These are phyloP conservation scores for Ectemnius continuus DNA, from an alignment of 2,888 invertebrate genomes.

Conservation along the genomic window DNA sequence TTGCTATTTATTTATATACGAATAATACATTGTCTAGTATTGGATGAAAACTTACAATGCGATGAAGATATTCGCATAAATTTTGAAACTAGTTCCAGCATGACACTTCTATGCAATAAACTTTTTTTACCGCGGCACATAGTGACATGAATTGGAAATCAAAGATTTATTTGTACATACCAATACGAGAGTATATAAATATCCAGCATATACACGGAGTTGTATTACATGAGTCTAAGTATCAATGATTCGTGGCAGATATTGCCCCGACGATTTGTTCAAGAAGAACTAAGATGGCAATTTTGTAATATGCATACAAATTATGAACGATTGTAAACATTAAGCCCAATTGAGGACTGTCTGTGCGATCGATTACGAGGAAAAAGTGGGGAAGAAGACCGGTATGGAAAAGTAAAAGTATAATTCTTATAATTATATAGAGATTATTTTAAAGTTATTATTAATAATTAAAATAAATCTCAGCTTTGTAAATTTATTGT, in stretches of 20 bases:
- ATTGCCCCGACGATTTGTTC: slow-evolving; percentile 43
- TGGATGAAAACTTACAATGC: slow-evolving; percentile 46
- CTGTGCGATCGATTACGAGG: slow-evolving; percentile 39
- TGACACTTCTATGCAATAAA: slow-evolving; percentile 45
- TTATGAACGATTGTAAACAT: slow-evolving; percentile 37
- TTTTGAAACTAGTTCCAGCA: slow-evolving; percentile 44
- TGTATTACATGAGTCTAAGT: slow-evolving; percentile 44
- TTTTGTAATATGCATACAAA: slow-evolving; percentile 41
- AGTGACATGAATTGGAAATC: slow-evolving; percentile 44
- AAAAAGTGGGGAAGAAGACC: slow-evolving; percentile 39
- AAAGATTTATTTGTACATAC: slow-evolving; percentile 67
- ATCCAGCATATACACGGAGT: slow-evolving; percentile 46
- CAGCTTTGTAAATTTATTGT: slow-evolving; percentile 71
- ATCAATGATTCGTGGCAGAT: slow-evolving; percentile 36
- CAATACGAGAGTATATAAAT: slow-evolving; percentile 55
- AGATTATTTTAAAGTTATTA: slow-evolving; percentile 76
- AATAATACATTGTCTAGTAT: slow-evolving; percentile 48
- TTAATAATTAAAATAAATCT: slow-evolving; percentile 74
- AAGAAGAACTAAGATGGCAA: slow-evolving; percentile 32
- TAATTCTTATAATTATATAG: slow-evolving; percentile 71
- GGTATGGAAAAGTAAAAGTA: slow-evolving; percentile 44
- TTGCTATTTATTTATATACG: slow-evolving; percentile 69
- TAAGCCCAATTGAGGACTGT: slow-evolving; percentile 34
- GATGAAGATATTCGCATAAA: slow-evolving; percentile 23
- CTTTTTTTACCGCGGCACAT: slow-evolving; percentile 43